Base-by-base conservation (phyloP, 2,888 invertebrate genomes). In the Rhogogaster chlorosoma region DNA sequence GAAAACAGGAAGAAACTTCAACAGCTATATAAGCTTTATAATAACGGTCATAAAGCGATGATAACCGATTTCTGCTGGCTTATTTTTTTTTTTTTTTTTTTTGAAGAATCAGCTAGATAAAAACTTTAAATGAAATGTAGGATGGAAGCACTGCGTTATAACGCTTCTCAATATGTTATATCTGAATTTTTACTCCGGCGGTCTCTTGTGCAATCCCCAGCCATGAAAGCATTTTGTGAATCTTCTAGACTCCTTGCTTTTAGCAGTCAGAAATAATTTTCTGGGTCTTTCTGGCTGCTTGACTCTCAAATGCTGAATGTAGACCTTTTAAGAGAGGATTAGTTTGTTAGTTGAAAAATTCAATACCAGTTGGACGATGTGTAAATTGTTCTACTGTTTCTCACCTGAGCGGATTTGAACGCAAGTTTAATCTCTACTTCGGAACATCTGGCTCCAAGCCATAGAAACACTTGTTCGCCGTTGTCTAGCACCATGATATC, bases 401-500 rank as follows among this genome's bases (percentile, higher is more conserved):
- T 92, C 94, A 98, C 98, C 96, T 99, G 99, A 86, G 99, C 99
- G 87, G 99, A 99, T 94, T 99, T 99, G 93, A 98, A 99, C 0
- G 99, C 99, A 84, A 99, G 95, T 94, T 99, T 99, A 86, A 99
- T 98, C 94, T 99, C 99, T 5, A 99, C 99, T 94, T 99, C 99
- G 85, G 99, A 99, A 91, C 99, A 99, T 89, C 97, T 97, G 84
- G 98, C 96, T 12, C 99, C 99, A 84, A 99, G 95, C 99, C 99
- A 99, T 84, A 99, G 95, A 94, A 99, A 99, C 84, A 99, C 98
- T 94, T 99, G 98, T 90, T 98, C 98, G 4, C 99, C 99, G 92
- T 99, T 99, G 94, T 99, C 99, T 89, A 99, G 95, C 88, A 99
- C 98, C 99, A 99, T 99, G 57, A 99, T 99, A 94, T 99, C 99